Conservation (phyloP, 2,113 vertebrate genomes). For the Dasyurus viverrinus region DNA sequence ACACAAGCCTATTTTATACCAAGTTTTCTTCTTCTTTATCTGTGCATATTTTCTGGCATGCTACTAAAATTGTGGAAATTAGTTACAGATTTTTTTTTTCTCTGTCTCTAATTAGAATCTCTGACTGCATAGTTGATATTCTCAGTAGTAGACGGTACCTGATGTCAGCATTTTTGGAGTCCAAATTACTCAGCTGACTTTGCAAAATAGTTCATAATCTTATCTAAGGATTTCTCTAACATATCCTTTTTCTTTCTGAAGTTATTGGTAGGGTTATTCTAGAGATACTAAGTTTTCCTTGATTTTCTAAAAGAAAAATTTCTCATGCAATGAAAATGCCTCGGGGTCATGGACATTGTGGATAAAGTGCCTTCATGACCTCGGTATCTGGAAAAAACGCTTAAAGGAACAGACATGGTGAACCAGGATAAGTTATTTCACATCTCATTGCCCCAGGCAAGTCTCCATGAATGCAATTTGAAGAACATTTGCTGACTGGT, state of each 20-base stretch:
- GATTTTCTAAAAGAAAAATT: neutral
- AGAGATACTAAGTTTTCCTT: neutral
- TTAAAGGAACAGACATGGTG: neutral
- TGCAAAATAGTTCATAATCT: neutral
- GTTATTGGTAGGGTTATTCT: neutral
- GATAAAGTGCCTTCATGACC: neutral
- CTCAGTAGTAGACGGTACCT: neutral
- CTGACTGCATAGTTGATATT: neutral
- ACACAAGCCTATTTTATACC: neutral
- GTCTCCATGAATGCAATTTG: neutral
- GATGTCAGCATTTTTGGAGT: neutral
- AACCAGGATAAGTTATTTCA: neutral
- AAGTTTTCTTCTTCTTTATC: neutral
- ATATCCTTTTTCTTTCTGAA: neutral
- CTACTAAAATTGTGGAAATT: slow-evolving; percentile 12
- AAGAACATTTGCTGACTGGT: neutral
- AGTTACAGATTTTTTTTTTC: neutral
- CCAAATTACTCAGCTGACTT: slow-evolving; percentile 3
- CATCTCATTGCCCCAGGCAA: neutral
- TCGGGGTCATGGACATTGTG: neutral
- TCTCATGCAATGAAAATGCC: neutral
- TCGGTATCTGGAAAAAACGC: neutral
- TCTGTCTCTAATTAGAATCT: neutral
- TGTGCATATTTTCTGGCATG: neutral
- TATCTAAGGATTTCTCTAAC: neutral